Percentiles rank a stretch among this genome's conserved stretches.
These are phyloP conservation scores for Galbula dea DNA, from an alignment of 2,113 vertebrate species.

Conservation along the genomic window DNA sequence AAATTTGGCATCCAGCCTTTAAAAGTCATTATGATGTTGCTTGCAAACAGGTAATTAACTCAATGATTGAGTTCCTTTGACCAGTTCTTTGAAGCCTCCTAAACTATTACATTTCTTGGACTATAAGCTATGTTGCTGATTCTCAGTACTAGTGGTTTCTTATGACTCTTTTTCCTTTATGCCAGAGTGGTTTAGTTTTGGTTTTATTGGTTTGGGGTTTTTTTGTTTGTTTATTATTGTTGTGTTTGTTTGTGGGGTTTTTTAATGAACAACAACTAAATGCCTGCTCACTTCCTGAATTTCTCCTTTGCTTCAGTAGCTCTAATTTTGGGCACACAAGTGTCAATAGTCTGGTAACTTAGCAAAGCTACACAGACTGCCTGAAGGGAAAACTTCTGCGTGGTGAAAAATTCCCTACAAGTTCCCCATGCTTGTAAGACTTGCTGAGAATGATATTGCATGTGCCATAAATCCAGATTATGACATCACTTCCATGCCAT, in stretches of 20 bases:
- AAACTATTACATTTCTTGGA: background rate
- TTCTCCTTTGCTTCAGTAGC: background rate
- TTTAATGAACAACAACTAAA: background rate
- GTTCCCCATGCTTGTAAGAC: fast-evolving
- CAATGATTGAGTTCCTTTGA: background rate
- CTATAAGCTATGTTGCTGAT: background rate
- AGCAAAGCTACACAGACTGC: background rate
- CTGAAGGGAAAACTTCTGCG: background rate
- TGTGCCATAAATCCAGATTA: fast-evolving
- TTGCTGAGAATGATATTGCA: background rate
- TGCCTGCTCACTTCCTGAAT: background rate
- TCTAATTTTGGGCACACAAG: background rate
- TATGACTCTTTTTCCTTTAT: background rate
- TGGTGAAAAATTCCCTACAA: background rate
- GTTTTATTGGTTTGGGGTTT: no score
- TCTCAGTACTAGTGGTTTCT: background rate
- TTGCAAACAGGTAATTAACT: background rate
- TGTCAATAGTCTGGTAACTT: background rate
- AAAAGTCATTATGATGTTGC: background rate
- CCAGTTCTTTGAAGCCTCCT: background rate
- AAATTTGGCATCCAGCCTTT: background rate
- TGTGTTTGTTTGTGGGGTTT: background rate
- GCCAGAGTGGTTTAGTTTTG: background rate
- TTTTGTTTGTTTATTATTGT: no score
- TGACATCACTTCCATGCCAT: background rate